A percentile compares a stretch with the other conserved stretches of the same genome.
These are phyloP conservation scores for Seriola rivoliana DNA, from an alignment of 2,113 vertebrate species.

Conservation along the genomic window DNA sequence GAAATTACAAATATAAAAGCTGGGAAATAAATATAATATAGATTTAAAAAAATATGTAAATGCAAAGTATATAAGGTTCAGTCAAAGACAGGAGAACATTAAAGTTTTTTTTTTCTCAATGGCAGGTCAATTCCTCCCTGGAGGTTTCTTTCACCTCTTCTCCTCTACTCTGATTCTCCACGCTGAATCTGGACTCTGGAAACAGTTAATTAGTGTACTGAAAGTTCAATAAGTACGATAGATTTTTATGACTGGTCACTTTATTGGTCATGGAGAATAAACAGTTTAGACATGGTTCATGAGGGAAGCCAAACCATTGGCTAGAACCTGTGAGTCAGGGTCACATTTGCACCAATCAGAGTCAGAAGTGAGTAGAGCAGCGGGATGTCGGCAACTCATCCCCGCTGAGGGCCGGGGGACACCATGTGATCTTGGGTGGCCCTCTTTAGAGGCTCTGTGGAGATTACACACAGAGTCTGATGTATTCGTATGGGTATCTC, in stretches of 20 bases:
- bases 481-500: neutral
- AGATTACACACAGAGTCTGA: conserved; percentile 7
- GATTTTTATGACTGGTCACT: neutral
- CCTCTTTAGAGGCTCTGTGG: neutral
- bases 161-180: too few relatives aligned
- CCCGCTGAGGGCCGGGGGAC: neutral
- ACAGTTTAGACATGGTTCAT: neutral
- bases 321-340: neutral
- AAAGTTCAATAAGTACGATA: neutral
- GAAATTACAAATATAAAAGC: too few relatives aligned
- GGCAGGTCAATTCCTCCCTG: too few relatives aligned
- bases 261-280: neutral
- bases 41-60: too few relatives aligned
- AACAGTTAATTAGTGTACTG: neutral
- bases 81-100: too few relatives aligned
- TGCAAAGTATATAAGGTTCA: too few relatives aligned
- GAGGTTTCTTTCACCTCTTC: too few relatives aligned
- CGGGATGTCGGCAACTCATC: neutral
- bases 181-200: too few relatives aligned
- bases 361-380: neutral
- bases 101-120: too few relatives aligned
- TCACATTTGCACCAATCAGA: neutral
- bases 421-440: neutral
- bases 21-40: too few relatives aligned
- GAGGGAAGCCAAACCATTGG: neutral